Evolutionary conservation across 1,140 invertebrate species (phyloP).

Genomic region (Kradibia gibbosae): DNA sequence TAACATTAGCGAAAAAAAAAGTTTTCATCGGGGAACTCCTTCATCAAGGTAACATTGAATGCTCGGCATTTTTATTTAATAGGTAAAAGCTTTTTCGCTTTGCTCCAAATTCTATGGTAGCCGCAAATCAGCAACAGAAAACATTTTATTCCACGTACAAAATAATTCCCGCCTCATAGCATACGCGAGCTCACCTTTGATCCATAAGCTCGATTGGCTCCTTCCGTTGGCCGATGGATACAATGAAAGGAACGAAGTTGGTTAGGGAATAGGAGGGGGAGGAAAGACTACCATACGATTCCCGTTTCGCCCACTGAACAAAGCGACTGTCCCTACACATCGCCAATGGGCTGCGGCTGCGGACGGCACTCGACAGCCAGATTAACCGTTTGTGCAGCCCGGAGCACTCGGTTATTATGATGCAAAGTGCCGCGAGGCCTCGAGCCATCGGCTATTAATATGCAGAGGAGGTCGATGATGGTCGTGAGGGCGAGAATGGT

Average conservation of each 20-base stretch:
- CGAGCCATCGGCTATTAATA: slow-evolving; percentile 62
- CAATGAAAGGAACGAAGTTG: too few relatives aligned
- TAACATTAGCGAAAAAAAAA: neutral
- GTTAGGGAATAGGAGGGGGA: neutral
- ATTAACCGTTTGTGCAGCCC: slow-evolving; percentile 42
- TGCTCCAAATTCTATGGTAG: neutral
- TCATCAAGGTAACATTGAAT: neutral
- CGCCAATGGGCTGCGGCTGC: neutral
- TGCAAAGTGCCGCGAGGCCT: slow-evolving; percentile 56
- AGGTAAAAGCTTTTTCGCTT: neutral
- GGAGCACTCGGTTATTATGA: slow-evolving; percentile 54
- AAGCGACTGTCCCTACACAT: neutral
- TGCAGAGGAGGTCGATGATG: slow-evolving; percentile 54
- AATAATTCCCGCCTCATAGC: neutral
- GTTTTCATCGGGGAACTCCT: neutral
- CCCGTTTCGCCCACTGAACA: neutral
- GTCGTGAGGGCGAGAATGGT: slow-evolving; percentile 19
- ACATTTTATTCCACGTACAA: neutral
- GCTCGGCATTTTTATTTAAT: neutral
- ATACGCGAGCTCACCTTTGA: neutral
- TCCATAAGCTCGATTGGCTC: neutral
- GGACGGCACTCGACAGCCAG: neutral
- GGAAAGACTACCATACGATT: slow-evolving; percentile 28
- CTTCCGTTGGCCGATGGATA: neutral
- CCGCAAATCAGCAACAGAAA: neutral